Percentiles rank a stretch among this genome's conserved stretches.
Evolutionary conservation across 1,140 invertebrate species (phyloP).

Genomic region (Tetramorium parvispinum): DNA sequence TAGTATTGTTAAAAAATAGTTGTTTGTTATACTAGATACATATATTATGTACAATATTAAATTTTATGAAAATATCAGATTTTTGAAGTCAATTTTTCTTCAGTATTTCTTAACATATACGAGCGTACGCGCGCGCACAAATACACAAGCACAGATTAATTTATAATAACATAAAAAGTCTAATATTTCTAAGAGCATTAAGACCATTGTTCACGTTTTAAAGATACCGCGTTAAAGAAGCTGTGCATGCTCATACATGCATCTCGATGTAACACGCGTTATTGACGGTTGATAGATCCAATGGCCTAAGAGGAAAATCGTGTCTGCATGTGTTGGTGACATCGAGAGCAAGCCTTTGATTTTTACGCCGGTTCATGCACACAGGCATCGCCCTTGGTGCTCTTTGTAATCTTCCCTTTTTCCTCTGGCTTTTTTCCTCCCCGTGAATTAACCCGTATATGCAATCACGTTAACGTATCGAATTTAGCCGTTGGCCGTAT

Average conservation of each 20-base stretch:
- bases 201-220: constrained; percentile 9
- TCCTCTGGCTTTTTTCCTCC: constrained; percentile 47
- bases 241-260: constrained; percentile 22
- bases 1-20: neutral
- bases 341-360: constrained; percentile 69
- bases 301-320: constrained; percentile 70
- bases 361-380: constrained; percentile 66
- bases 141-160: neutral
- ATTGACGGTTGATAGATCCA: constrained; percentile 67
- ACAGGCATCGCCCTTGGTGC: constrained; percentile 37
- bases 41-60: neutral
- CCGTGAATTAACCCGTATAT: constrained; percentile 63
- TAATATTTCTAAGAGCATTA: neutral
- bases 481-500: constrained; percentile 60
- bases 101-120: neutral
- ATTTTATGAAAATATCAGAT: neutral
- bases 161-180: neutral
- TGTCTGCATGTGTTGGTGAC: constrained; percentile 53
- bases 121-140: no score
- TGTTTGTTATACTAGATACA: no score
- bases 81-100: neutral
- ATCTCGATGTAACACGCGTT: constrained; percentile 64
- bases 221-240: constrained; percentile 15
- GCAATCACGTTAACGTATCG: constrained; percentile 71
- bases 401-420: constrained; percentile 47